Evolutionary conservation across 2,113 vertebrate species (phyloP), one percentile per base, ranked within the genome.

Genomic region (Salminus brasiliensis): DNA sequence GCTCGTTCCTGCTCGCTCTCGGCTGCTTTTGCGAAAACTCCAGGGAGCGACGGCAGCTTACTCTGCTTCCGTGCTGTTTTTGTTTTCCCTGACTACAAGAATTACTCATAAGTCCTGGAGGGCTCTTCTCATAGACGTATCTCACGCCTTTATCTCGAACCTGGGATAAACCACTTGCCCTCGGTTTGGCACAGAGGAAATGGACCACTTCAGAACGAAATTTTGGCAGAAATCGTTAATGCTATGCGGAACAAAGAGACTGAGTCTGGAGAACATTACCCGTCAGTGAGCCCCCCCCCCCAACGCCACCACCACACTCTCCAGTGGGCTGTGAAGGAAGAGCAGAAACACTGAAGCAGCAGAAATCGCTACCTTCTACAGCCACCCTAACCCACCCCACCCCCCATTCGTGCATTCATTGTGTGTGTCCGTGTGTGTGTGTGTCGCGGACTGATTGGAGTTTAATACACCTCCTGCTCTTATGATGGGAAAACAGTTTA

Each of bases 1-100:
- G 32, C 63, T 62, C 74, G 30, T 55, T 85, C 86, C 81, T 79
- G 79, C 76, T 85, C 75, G 57, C 81, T 77, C 76, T 78, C 30
- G 59, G 78, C 78, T 66, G 45, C 47, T 52, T 72, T 34, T 47
- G 59, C 27, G 47, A 43, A 34, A 32, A 49, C 78, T 66, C 78
- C 6, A 45, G 78, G 69, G 78, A 66, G 69, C 30, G 0, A 34
- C 23, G 43, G 59, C 43, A 5, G 45, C 77, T 65, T 72, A 29
- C 57, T 0, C 67, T 15, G 57, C 77, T 49, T 53, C 72, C 57
- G 23, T 39, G 30, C 59, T 53, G 77, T 63, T 65, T 53, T 72
- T 79, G 68, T 79, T 79, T 79, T 79, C 60, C 69, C 59, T 66
- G 78, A 79, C 78, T 73, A 13, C 57, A 30, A 34, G 78, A 78